phyloP scores from a whole-genome alignment of 92 coral and sea anemone species.

The Siderastrea radians region DNA sequence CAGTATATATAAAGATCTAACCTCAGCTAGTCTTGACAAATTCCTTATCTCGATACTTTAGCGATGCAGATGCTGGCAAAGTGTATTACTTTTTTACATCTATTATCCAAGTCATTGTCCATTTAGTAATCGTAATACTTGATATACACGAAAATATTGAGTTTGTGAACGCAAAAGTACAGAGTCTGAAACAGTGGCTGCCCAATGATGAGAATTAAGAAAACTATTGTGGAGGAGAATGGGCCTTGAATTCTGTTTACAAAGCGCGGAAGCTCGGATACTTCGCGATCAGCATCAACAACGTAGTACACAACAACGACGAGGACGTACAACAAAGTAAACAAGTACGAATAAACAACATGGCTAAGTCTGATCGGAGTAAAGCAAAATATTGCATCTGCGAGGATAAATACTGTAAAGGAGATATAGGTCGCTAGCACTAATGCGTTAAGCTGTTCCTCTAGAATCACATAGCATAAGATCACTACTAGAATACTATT shows the following conservation, averaged over 20 bases:
- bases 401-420: neutral
- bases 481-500: conserved; percentile 11
- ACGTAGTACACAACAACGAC: conserved; percentile 12
- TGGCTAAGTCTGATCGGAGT: conserved; percentile 44
- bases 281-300: neutral
- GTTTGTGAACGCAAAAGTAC: conserved; percentile 24
- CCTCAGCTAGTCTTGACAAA: no score
- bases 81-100: no score
- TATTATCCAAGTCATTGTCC: neutral
- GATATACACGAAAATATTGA: conserved; percentile 15
- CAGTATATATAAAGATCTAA: no score
- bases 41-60: no score
- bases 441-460: neutral
- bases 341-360: conserved; percentile 22
- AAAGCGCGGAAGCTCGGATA: conserved; percentile 7
- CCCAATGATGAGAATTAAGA: conserved; percentile 4
- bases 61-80: no score
- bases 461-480: neutral
- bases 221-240: neutral
- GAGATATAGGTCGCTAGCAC: conserved; percentile 8
- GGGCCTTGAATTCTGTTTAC: conserved; percentile 3
- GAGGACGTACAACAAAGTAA: conserved; percentile 24
- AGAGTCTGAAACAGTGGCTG: conserved; percentile 41
- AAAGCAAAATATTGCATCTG: conserved; percentile 30
- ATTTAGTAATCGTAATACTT: conserved; percentile 11